Conservation (phyloP, 2,113 vertebrate species). For the Alosa alosa region DNA sequence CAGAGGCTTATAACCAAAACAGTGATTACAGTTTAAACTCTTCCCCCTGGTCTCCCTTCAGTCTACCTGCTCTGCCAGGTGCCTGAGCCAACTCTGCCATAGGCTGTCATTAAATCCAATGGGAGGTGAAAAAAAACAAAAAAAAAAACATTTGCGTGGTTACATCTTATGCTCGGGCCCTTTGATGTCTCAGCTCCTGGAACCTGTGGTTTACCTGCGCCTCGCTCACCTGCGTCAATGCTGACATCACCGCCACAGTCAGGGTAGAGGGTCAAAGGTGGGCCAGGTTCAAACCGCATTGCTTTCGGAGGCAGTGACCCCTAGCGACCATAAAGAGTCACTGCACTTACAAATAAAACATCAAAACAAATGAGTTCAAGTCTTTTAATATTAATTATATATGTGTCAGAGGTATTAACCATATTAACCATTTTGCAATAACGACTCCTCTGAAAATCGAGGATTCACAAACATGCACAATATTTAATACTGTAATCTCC, state of each 20-base stretch:
- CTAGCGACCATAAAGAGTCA: slow-evolving; percentile 17
- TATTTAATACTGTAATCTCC: background rate
- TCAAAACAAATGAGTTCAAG: background rate
- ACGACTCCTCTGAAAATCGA: background rate
- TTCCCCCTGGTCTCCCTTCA: slow-evolving; percentile 14
- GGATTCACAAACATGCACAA: background rate
- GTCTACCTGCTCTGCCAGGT: slow-evolving; percentile 41
- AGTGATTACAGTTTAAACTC: slow-evolving; percentile 41
- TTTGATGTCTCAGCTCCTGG: slow-evolving; percentile 42
- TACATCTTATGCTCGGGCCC: slow-evolving; percentile 23
- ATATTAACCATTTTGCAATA: background rate
- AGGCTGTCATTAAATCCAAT: slow-evolving; percentile 46
- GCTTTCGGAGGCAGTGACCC: slow-evolving; percentile 10
- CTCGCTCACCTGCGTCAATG: slow-evolving; percentile 37
- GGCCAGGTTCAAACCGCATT: background rate
- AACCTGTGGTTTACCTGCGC: slow-evolving; percentile 27
- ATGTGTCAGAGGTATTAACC: background rate
- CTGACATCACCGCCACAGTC: slow-evolving; percentile 31
- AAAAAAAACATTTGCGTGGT: slow-evolving; percentile 33
- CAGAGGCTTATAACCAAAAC: slow-evolving; percentile 43
- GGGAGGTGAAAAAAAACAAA: slow-evolving; percentile 35
- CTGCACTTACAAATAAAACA: background rate
- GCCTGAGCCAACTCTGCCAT: slow-evolving; percentile 37
- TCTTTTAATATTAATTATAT: background rate
- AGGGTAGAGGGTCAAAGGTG: slow-evolving; percentile 26